A percentile compares a stretch with the other conserved stretches of the same genome.
These are phyloP conservation scores for Neosilurus hyrtlii DNA, from an alignment of 2,797 vertebrate genomes.

Conservation along the genomic window DNA sequence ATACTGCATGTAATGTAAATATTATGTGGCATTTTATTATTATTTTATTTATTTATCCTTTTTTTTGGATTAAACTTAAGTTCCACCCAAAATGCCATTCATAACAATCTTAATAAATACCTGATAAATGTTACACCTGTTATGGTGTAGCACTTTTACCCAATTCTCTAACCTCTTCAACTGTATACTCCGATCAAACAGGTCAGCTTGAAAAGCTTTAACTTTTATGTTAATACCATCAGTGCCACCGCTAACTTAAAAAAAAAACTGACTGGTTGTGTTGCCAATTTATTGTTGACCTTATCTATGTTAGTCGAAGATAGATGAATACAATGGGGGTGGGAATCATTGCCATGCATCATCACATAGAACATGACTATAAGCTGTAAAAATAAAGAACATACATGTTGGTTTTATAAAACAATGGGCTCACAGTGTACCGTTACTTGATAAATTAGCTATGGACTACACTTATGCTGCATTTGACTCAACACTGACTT, in stretches of 20 bases:
- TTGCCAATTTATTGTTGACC: neutral
- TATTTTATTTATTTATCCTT: neutral
- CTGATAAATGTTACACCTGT: neutral
- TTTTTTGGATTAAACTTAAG: neutral
- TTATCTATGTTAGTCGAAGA: neutral
- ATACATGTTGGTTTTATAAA: neutral
- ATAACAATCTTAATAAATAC: neutral
- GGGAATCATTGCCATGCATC: conserved; percentile 14
- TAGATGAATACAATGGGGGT: neutral
- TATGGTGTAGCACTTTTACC: neutral
- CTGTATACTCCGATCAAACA: neutral
- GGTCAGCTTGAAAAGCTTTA: neutral
- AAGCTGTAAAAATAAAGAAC: neutral
- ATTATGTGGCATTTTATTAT: neutral
- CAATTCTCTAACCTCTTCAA: too few species aligned
- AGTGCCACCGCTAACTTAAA: neutral
- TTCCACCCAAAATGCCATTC: neutral
- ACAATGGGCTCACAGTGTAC: neutral
- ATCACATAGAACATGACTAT: neutral
- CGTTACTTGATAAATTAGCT: neutral
- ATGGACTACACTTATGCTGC: conserved; percentile 4
- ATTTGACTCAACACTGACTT: neutral
- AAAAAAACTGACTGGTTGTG: too few species aligned
- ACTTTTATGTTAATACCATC: neutral
- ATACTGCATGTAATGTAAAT: neutral